Base-by-base conservation (phyloP, 2,797 vertebrate genomes). In the Benthosema pterotum region DNA sequence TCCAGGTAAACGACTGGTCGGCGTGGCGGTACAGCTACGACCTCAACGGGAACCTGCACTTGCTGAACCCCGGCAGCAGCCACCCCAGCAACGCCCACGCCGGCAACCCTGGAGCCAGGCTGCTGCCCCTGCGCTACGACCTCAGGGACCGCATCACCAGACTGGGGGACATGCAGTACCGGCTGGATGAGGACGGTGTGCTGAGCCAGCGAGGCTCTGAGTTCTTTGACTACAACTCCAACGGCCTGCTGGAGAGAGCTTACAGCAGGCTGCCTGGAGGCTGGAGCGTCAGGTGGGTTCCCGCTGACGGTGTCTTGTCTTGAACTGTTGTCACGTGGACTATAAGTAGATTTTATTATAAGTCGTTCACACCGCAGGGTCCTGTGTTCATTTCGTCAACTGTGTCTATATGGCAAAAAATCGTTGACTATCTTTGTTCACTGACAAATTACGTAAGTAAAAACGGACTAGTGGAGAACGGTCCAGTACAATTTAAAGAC, bases 11-110 rank as follows among this genome's bases (percentile, higher is more conserved):
- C 0, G 97, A 99, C 68, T 96, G 97, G 87, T 96, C 95, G 0
- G 98, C 96, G 11, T 99, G 98, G 98, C 96, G 97, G 78, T 99
- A 99, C 79, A 99, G 95, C 90, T 99, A 99, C 0, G 98, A 99
- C 87, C 90, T 99, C 59, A 99, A 99, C 0, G 98, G 98, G 11
- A 99, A 99, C 90, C 94, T 99, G 13, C 98, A 99, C 69, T 85
- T 99, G 57, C 82, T 99, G 72, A 99, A 98, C 73, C 97, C 98
- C 0, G 98, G 97, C 0, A 99, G 96, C 83, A 98, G 95, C 0
- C 32, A 38, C 32, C 32, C 32, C 7, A 38, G 32, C 32, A 38
- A 38, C 32, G 32, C 32, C 32, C 32, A 38, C 7, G 8, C 32
- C 8, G 32, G 32, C 32, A 38, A 38, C 32, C 32, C 32, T 9